Conservation (phyloP, 2,888 invertebrate species). For the Sabatieria punctata region DNA sequence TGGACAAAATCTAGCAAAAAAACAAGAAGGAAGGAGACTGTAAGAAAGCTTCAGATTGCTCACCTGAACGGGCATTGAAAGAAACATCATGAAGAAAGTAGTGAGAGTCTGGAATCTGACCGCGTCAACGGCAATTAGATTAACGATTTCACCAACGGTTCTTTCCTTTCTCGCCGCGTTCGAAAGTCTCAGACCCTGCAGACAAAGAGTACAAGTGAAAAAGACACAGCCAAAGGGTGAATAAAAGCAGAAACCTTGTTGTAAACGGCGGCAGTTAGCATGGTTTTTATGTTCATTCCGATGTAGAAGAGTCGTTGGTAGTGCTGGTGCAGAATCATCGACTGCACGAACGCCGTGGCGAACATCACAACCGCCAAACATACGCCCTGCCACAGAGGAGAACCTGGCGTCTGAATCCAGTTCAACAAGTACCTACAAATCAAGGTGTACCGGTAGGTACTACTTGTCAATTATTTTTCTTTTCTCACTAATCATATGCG, state of each 20-base stretch:
- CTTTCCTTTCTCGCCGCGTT: slow-evolving; percentile 36
- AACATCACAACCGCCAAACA: slow-evolving; percentile 60
- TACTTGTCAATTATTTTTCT: no score
- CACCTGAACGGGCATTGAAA: slow-evolving; percentile 33
- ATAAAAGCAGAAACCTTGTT: slow-evolving; percentile 15
- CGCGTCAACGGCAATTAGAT: slow-evolving; percentile 40
- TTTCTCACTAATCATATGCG: no score
- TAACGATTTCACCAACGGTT: slow-evolving; percentile 42
- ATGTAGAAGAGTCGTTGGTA: slow-evolving; percentile 61
- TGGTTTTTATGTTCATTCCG: slow-evolving; percentile 55
- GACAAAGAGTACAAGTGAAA: no score
- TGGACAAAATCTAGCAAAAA: no score
- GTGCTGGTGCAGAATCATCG: slow-evolving; percentile 68
- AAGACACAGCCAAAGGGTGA: no score
- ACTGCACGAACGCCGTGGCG: slow-evolving; percentile 56
- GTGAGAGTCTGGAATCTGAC: slow-evolving; percentile 35
- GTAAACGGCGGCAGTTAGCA: slow-evolving; percentile 25
- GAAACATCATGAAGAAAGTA: slow-evolving; percentile 29
- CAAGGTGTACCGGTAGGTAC: no score
- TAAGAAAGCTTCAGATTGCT: no score
- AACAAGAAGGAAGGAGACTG: no score
- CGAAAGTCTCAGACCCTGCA: slow-evolving; percentile 36
- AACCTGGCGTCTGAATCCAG: slow-evolving; percentile 13
- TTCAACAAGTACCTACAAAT: slow-evolving; percentile 25
- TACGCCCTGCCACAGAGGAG: slow-evolving; percentile 58